phyloP scores from a whole-genome alignment of 2,888 invertebrate genomes.

The Erebia aethiops region DNA sequence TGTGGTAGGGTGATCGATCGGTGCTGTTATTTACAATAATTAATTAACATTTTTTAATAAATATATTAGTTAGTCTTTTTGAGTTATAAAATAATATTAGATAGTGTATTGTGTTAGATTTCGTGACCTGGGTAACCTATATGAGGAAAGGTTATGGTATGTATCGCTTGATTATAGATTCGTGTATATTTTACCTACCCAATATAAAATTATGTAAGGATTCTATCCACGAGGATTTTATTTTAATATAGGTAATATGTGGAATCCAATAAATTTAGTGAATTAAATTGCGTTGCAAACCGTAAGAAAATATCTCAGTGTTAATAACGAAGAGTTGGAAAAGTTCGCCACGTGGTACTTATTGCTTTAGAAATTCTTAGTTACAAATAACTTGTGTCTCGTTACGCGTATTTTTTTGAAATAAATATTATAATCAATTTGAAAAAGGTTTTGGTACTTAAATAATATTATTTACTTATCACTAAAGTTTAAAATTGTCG shows the following conservation, averaged over 20 bases:
- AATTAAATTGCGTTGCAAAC: too few species aligned
- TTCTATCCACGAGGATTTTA: not conserved
- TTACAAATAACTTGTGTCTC: too few species aligned
- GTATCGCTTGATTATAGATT: not conserved
- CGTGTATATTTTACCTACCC: not conserved
- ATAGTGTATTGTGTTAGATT: not conserved
- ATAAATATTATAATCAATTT: too few species aligned
- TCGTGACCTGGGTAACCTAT: slow-evolving; percentile 3
- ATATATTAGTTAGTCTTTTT: not conserved
- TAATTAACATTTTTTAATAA: not conserved
- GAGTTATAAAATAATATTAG: not conserved
- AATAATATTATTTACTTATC: too few species aligned
- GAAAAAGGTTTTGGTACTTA: too few species aligned
- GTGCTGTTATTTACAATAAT: not conserved
- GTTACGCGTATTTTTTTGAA: too few species aligned
- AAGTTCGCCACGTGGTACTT: too few species aligned
- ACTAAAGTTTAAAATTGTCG: too few species aligned
- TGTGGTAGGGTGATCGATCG: slow-evolving; percentile 5
- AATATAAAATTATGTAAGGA: not conserved
- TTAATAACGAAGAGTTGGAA: too few species aligned
- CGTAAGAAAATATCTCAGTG: too few species aligned
- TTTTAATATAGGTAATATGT: not conserved
- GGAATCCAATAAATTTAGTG: not conserved
- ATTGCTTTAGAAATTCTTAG: too few species aligned
- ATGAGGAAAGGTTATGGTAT: slow-evolving; percentile 21